A percentile compares a stretch with the other conserved stretches of the same genome.
Evolutionary conservation across 2,888 invertebrate species (phyloP).

Genomic region (Parapristionchus giblindavisi): DNA sequence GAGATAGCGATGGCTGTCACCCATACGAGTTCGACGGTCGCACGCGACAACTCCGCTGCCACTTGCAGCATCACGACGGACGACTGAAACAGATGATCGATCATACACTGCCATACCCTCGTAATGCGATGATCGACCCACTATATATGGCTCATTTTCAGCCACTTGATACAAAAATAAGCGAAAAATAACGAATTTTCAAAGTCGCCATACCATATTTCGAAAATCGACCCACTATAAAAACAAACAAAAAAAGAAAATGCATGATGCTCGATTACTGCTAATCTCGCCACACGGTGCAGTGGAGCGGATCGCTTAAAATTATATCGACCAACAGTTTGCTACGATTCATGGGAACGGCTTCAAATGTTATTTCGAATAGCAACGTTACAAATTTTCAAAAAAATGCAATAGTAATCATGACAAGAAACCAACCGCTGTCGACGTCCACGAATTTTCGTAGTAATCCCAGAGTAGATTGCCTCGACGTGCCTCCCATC

Average conservation of each 20-base stretch:
- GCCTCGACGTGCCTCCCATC: slow-evolving; percentile 55
- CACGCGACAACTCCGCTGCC: slow-evolving; percentile 55
- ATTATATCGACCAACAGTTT: too few species aligned
- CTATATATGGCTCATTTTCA: too few species aligned
- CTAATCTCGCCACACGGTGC: too few species aligned
- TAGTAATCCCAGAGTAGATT: slow-evolving; percentile 64
- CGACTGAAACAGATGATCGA: slow-evolving; percentile 34
- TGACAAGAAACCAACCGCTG: slow-evolving; percentile 42
- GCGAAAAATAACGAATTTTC: too few species aligned
- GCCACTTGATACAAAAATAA: too few species aligned
- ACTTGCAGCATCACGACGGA: slow-evolving; percentile 59
- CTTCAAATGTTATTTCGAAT: too few species aligned
- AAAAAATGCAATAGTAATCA: background rate
- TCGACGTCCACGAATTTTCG: slow-evolving; percentile 55
- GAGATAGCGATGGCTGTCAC: slow-evolving; percentile 61
- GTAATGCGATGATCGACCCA: background rate
- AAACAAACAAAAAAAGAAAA: too few species aligned
- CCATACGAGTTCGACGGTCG: slow-evolving; percentile 61
- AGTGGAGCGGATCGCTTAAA: too few species aligned
- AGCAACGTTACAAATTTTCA: background rate
- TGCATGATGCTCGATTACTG: too few species aligned
- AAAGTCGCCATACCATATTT: too few species aligned
- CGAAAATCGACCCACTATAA: too few species aligned
- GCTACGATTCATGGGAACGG: too few species aligned
- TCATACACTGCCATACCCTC: background rate